A percentile compares a stretch with the other conserved stretches of the same genome.
phyloP scores from a whole-genome alignment of 2,888 invertebrate genomes.

The Petrophora chlorosata region DNA sequence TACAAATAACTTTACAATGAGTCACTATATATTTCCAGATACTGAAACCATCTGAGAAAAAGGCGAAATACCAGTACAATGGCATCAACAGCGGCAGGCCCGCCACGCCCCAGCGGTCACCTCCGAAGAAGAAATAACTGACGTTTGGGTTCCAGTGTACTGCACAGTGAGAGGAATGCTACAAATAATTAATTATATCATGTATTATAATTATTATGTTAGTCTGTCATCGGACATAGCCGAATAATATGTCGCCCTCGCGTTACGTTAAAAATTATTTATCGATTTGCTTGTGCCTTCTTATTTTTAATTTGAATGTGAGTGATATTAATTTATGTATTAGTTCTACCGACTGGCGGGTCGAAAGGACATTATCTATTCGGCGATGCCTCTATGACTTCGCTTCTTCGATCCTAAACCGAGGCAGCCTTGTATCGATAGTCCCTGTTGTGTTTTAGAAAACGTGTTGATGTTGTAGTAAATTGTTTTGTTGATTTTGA shows the following conservation, averaged over 20 bases:
- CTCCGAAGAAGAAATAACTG: constrained; percentile 89
- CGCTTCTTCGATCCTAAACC: constrained; percentile 71
- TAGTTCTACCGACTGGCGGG: constrained; percentile 69
- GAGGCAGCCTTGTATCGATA: constrained; percentile 60
- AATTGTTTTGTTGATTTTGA: constrained; percentile 66
- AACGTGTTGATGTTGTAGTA: constrained; percentile 67
- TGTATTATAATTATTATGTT: constrained; percentile 78
- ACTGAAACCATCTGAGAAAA: constrained; percentile 99
- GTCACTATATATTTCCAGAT: constrained; percentile 85
- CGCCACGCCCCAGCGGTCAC: constrained; percentile 92
- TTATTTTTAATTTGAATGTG: constrained; percentile 77
- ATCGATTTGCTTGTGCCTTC: constrained; percentile 81
- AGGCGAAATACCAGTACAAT: constrained; percentile 99
- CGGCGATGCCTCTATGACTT: constrained; percentile 70
- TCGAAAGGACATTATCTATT: constrained; percentile 63
- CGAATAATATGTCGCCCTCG: constrained; percentile 63
- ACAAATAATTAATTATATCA: constrained; percentile 81
- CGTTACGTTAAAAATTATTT: constrained; percentile 73
- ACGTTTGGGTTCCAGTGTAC: constrained; percentile 75
- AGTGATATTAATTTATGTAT: constrained; percentile 81
- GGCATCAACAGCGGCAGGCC: constrained; percentile 94
- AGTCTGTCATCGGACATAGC: constrained; percentile 74
- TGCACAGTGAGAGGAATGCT: constrained; percentile 81
- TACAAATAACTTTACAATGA: no score
- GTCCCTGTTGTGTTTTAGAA: constrained; percentile 61